phyloP scores from a whole-genome alignment of 2,888 invertebrate species.

The Caenorhabditis becei region DNA sequence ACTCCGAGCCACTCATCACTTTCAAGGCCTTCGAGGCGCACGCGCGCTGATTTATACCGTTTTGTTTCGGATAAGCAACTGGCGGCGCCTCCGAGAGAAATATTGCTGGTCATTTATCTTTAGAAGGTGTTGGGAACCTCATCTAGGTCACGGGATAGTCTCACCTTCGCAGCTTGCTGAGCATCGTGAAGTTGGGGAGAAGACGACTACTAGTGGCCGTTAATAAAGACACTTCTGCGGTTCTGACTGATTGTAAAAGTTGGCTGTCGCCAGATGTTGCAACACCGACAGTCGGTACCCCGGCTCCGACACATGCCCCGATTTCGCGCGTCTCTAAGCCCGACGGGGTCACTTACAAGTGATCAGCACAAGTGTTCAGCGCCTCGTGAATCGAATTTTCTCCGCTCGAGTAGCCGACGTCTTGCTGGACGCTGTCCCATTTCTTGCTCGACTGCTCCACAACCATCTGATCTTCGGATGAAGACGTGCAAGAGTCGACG shows the following conservation, averaged over 20 bases:
- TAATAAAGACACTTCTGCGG: too few relatives aligned
- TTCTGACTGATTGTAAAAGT: slow-evolving; percentile 46
- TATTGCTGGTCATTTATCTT: slow-evolving; percentile 38
- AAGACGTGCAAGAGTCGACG: slow-evolving; percentile 61
- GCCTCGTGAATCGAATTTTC: slow-evolving; percentile 74
- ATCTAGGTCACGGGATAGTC: slow-evolving; percentile 15
- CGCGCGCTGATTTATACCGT: slow-evolving; percentile 46
- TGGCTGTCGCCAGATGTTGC: slow-evolving; percentile 47
- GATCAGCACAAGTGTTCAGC: slow-evolving; percentile 60
- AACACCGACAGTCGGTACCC: slow-evolving; percentile 9
- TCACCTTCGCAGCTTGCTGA: slow-evolving; percentile 44
- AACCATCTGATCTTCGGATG: slow-evolving; percentile 62
- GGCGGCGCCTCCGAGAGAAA: slow-evolving; percentile 22
- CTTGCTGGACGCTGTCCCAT: slow-evolving; percentile 71
- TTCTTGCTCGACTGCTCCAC: slow-evolving; percentile 48
- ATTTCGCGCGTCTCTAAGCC: not conserved
- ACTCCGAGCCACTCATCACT: slow-evolving; percentile 60
- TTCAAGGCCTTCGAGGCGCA: slow-evolving; percentile 35
- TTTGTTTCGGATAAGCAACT: slow-evolving; percentile 33
- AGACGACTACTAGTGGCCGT: too few relatives aligned
- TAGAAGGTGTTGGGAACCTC: slow-evolving; percentile 41
- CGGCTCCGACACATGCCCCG: slow-evolving; percentile 25
- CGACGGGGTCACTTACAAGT: slow-evolving; percentile 53
- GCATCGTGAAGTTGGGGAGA: slow-evolving; percentile 23
- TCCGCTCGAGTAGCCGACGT: slow-evolving; percentile 75